A percentile compares a stretch with the other conserved stretches of the same genome.
Evolutionary conservation across 2,888 invertebrate genomes (phyloP).

Genomic region (Oscheius myriophilus): DNA sequence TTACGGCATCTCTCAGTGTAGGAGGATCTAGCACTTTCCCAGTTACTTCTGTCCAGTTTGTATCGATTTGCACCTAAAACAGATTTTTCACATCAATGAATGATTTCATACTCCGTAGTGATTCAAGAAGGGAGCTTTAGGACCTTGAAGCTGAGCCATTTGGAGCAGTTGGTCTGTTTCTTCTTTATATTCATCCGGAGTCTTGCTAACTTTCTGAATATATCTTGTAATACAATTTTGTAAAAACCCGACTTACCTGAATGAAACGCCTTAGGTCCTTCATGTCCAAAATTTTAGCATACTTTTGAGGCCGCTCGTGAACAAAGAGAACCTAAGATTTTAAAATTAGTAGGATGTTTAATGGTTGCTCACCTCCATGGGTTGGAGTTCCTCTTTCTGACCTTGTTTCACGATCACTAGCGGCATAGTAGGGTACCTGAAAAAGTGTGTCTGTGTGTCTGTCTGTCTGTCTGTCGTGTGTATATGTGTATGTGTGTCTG

Average conservation of each 20-base stretch:
- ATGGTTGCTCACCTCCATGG: neutral
- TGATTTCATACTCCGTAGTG: neutral
- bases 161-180: neutral
- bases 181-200: neutral
- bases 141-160: neutral
- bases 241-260: neutral
- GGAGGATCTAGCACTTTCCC: neutral
- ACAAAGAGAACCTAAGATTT: neutral
- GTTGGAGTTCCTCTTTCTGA: slow-evolving; percentile 3
- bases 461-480: no score
- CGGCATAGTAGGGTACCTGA: slow-evolving; percentile 30
- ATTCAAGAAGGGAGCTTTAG: neutral
- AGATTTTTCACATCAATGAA: neutral
- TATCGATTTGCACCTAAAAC: no score
- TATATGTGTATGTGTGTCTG: no score
- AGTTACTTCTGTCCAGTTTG: neutral
- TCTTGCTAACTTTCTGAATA: neutral
- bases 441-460: no score
- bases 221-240: neutral
- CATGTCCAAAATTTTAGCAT: neutral
- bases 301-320: neutral
- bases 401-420: slow-evolving; percentile 35
- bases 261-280: neutral
- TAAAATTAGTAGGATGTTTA: neutral
- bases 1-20: neutral